Base-by-base conservation (phyloP, 1,140 invertebrate species). In the Trichonephila clavipes region DNA sequence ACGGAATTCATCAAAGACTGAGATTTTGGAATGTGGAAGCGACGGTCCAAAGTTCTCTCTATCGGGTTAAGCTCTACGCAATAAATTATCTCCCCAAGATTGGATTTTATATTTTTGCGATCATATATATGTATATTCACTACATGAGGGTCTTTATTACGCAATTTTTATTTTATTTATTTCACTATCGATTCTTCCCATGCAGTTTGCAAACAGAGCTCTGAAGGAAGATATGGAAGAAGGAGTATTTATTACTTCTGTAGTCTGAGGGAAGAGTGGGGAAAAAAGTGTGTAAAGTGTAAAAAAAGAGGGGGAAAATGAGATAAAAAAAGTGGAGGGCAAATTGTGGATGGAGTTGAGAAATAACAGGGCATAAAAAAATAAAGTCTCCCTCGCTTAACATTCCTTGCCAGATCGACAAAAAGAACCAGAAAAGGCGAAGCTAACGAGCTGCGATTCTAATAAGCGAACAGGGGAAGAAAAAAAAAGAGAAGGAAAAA, bases 141-240 rank as follows among this genome's bases (percentile, higher is more conserved):
- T 51, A 51, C 51, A 12, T 12, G 59, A 28, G 34, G 21, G 21
- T 28, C n/a, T 12, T 66, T n/a, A 51, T 51, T 10, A 51, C 5
- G 1, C 21, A 21, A n/a, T n/a, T n/a, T 40, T 77, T 77, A 59
- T 81, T 81, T 34, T 61, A n/a, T 61, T 24, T 62, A 44, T 61
- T 18, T 51, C 28, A 8, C 19, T 77, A 91, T 91, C 81, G 77
- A 91, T 91, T 91, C 89, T 62, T 72, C 24, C 61, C 83, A 58
- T 91, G 28, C 28, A 83, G 89, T 91, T 91, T 91, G 89, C 89
- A 91, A 90, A 90, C 88, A 77, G 83, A 91, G 89, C 83, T 91
- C 59, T 8, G 64, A 91, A 82, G 61, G 72, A 51, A 59, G 58
- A 24, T 16, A 21, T 51, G 19, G 28, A 24, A 24, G 62, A 24